Conservation (phyloP, 2,113 vertebrate genomes). For the Axis porcinus region DNA sequence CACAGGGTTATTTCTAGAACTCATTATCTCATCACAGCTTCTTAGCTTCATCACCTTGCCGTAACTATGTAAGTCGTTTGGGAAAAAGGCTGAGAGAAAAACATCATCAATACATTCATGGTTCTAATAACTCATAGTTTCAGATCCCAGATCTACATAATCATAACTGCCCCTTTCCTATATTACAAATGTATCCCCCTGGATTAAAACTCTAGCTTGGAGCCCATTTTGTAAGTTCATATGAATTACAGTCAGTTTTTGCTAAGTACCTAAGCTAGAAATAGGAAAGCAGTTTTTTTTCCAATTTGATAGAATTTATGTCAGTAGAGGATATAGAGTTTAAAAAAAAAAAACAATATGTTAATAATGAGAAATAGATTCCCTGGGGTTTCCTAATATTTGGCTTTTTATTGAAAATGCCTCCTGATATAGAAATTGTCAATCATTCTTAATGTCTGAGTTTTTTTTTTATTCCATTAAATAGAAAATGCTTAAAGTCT, state of each 20-base stretch:
- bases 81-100: not conserved
- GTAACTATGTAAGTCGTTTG: not conserved
- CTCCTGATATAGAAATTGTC: not conserved
- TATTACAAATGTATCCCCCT: not conserved
- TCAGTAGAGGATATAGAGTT: not conserved
- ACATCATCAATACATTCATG: not conserved
- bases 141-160: not conserved
- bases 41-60: not conserved
- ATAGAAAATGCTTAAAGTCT: not conserved
- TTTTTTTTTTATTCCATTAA: not conserved
- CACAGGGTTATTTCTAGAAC: not conserved
- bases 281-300: not conserved
- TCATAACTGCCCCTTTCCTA: not conserved
- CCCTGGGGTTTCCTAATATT: not conserved
- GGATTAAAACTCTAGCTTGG: not conserved
- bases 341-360: not conserved
- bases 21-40: not conserved
- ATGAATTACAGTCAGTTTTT: not conserved
- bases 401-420: not conserved
- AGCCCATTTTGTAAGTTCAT: not conserved
- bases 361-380: conserved; percentile 19
- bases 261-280: not conserved
- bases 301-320: not conserved
- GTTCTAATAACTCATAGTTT: not conserved
- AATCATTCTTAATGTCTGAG: not conserved